Evolutionary conservation across 2,113 vertebrate species (phyloP), one percentile per base, ranked within the genome.

Genomic region (Stercorarius parasiticus): DNA sequence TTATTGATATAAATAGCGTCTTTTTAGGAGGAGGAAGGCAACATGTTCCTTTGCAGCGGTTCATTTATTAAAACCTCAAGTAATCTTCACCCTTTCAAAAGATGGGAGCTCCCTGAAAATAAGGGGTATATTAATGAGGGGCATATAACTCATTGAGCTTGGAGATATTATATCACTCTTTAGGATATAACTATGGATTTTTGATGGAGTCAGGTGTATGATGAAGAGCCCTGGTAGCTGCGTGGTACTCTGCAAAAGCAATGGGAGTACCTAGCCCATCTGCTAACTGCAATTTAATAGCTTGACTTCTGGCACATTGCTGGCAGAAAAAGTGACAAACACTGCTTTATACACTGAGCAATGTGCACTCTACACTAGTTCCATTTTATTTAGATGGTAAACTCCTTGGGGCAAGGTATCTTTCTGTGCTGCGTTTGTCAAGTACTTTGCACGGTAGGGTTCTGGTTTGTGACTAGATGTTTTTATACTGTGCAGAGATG

Each of bases 1-100:
- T 97, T 97, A 97, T 97, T 97, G 94, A 97, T 98, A 98, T 97
- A 98, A 97, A 98, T 97, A 95, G 96, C 3, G 3, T 95, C 81
- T 95, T 97, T 96, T 95, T 91, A 92, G 89, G 83, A 95, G 95
- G 74, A 95, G 93, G 91, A 95, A 92, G 95, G 96, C 87, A 87
- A 92, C 94, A 59, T 92, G 96, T 92, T 97, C 95, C 76, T 95
- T 91, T 82, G 88, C 92, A 97, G 96, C 5, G 92, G 94, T 97
- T 96, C 94, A 97, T 97, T 98, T 97, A 92, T 96, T 97, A 95
- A 97, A 96, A 94, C 49, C 83, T 90, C 92, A 83, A 96, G 86
- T 97, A 96, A 97, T 96, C 92, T 91, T 95, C 91, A 86, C 74
- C 73, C 72, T 95, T 92, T 85, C 82, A 77, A 73, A 93, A 93